Evolutionary conservation across 1,140 invertebrate genomes (phyloP), one percentile per base, ranked within the genome.

Genomic region (Hyles euphorbiae): DNA sequence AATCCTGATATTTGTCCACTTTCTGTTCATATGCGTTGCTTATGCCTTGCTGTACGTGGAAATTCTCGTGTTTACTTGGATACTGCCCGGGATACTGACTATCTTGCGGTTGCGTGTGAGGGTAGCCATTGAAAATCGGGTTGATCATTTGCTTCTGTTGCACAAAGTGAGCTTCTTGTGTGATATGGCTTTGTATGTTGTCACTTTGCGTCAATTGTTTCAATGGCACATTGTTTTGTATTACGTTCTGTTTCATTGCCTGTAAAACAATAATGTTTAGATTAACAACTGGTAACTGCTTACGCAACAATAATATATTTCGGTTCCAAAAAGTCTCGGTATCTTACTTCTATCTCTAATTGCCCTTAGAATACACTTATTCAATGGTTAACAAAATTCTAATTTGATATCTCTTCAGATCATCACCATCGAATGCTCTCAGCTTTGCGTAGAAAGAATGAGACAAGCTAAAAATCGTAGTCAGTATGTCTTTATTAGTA

Each of bases 141-240:
- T 87, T 88, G 55, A 85, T 77, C 76, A 88, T 87, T 72, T 84
- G 86, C 56, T 88, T 90, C 63, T 90, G 88, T 61, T 90, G 89
- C 56, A 89, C 65, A 67, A 84, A 90, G 72, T 89, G 89, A 11
- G 86, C 84, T 74, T 90, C 89, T 70, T 90, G 85, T 22, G 81
- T 87, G 64, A 89, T 63, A 64, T 89, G 87, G 58, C 73, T 83
- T 68, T 88, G 83, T 57, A 89, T 86, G 52, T 83, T 87, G 34
- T 90, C 89, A 45, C 74, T 83, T 71, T 90, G 89, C 33, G 85
- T 89, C 53, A 84, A 70, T 58, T 88, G 87, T 77, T 90, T 90
- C 72, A 89, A 88, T 82, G 87, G 87, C 77, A 88, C 77, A 61
- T 87, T 89, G 64, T 88, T 89, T 79, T 89, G 88, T 70, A 81